Evolutionary conservation across 2,888 invertebrate genomes (phyloP).

Genomic region (Magallana nippona): DNA sequence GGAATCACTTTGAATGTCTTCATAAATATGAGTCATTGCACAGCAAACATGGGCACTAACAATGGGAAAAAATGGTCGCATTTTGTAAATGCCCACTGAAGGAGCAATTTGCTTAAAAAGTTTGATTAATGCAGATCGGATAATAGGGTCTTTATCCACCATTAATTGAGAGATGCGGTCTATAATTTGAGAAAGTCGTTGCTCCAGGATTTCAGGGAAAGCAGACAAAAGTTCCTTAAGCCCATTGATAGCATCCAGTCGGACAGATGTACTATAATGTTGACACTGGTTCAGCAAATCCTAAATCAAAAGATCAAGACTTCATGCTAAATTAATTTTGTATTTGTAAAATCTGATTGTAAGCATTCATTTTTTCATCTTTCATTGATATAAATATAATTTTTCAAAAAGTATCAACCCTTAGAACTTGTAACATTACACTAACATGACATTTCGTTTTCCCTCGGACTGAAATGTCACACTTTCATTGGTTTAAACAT

Average conservation of each 20-base stretch:
- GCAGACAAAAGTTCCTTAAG: slow-evolving; percentile 82
- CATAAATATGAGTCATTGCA: slow-evolving; percentile 93
- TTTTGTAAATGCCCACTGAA: slow-evolving; percentile 57
- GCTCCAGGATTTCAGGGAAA: slow-evolving; percentile 81
- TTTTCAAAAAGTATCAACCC: no score
- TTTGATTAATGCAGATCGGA: slow-evolving; percentile 82
- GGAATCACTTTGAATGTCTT: slow-evolving; percentile 90
- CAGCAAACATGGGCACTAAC: slow-evolving; percentile 90
- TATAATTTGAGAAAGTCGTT: slow-evolving; percentile 86
- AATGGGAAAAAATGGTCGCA: slow-evolving; percentile 87
- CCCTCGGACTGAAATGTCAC: no score
- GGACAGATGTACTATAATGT: slow-evolving; percentile 87
- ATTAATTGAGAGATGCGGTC: slow-evolving; percentile 86
- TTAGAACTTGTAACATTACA: no score
- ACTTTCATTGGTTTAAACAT: no score
- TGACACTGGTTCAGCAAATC: slow-evolving; percentile 87
- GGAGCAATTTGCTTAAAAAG: slow-evolving; percentile 78
- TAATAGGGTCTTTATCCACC: slow-evolving; percentile 86
- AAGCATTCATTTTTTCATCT: no score
- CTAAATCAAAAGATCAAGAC: slow-evolving; percentile 74
- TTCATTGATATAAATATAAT: no score
- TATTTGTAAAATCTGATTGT: no score
- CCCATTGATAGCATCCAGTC: slow-evolving; percentile 84
- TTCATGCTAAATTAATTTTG: no score
- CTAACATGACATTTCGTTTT: no score